Evolutionary conservation across 1,140 invertebrate genomes (phyloP).

Genomic region (Calycopis cecrops): DNA sequence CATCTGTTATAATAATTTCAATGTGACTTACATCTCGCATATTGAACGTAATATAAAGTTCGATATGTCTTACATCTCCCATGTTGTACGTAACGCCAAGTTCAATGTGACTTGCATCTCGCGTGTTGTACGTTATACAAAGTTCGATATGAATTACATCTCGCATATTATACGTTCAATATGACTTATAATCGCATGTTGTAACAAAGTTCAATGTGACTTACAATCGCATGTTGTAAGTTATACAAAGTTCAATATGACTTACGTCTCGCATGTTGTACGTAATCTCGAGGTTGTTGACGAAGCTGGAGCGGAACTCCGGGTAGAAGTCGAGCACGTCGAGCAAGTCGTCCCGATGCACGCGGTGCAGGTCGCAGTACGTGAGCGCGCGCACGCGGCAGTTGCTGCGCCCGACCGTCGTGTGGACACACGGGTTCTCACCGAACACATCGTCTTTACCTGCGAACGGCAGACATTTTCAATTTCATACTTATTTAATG

Average conservation of each 20-base stretch:
- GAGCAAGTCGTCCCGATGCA: constrained; percentile 96
- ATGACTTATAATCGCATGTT: too few relatives aligned
- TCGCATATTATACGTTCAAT: constrained; percentile 97
- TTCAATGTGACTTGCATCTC: too few relatives aligned
- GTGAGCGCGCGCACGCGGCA: constrained; percentile 99
- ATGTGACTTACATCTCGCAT: too few relatives aligned
- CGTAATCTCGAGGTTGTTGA: constrained; percentile 96
- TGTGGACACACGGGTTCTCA: constrained; percentile 95
- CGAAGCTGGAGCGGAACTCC: constrained; percentile 95
- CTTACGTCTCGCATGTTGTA: constrained; percentile 97
- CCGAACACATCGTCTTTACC: constrained; percentile 99
- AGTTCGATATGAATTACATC: constrained; percentile 82
- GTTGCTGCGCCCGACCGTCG: constrained; percentile 96
- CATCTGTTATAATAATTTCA: too few relatives aligned
- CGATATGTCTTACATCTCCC: constrained; percentile 86
- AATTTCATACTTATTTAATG: too few relatives aligned
- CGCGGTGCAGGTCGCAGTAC: constrained; percentile 99
- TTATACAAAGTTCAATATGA: constrained; percentile 15
- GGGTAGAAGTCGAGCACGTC: constrained; percentile 98
- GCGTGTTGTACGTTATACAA: background rate
- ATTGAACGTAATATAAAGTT: background rate
- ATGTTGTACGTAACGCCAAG: constrained; percentile 99
- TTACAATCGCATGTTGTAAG: background rate
- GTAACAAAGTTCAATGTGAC: too few relatives aligned
- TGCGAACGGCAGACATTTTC: constrained; percentile 50